Conservation (phyloP, 2,113 vertebrate genomes). For the Lucifuga dentata region DNA sequence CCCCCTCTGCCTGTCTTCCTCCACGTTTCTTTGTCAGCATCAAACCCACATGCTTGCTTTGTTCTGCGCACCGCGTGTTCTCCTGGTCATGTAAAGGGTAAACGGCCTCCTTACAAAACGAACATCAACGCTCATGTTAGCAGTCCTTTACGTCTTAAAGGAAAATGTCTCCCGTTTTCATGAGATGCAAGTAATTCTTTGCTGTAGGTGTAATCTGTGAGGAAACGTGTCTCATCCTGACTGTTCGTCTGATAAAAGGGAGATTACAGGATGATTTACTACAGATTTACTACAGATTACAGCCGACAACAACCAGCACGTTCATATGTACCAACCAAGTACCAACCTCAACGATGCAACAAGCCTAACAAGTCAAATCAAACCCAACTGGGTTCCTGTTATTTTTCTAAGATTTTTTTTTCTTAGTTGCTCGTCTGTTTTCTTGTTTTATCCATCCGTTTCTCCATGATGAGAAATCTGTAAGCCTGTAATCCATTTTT, state of each 20-base stretch:
- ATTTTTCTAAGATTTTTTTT: not conserved
- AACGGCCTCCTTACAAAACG: conserved; percentile 6
- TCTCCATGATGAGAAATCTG: conserved; percentile 41
- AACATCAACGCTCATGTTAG: conserved; percentile 17
- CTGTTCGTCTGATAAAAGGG: conserved; percentile 70
- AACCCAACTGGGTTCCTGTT: too few species aligned
- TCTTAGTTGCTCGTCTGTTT: too few species aligned
- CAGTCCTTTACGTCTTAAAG: not conserved
- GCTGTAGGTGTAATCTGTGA: conserved; percentile 62
- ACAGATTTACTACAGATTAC: conserved; percentile 61
- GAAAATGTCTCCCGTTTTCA: conserved; percentile 23
- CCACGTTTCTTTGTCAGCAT: conserved; percentile 71
- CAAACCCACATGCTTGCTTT: conserved; percentile 59
- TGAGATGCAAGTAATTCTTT: too few species aligned
- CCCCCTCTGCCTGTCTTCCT: conserved; percentile 58
- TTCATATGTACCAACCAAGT: not conserved
- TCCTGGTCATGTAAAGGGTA: not conserved
- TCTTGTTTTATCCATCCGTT: conserved; percentile 6
- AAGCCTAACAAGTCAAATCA: too few species aligned
- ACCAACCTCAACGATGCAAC: not conserved
- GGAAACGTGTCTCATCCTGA: conserved; percentile 29
- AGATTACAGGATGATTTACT: conserved; percentile 74
- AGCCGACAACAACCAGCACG: conserved; percentile 7
- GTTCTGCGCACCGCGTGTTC: conserved; percentile 26
- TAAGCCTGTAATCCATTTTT: conserved; percentile 62